Base-by-base conservation (phyloP, 2,113 vertebrate genomes). In the Daboia siamensis region DNA sequence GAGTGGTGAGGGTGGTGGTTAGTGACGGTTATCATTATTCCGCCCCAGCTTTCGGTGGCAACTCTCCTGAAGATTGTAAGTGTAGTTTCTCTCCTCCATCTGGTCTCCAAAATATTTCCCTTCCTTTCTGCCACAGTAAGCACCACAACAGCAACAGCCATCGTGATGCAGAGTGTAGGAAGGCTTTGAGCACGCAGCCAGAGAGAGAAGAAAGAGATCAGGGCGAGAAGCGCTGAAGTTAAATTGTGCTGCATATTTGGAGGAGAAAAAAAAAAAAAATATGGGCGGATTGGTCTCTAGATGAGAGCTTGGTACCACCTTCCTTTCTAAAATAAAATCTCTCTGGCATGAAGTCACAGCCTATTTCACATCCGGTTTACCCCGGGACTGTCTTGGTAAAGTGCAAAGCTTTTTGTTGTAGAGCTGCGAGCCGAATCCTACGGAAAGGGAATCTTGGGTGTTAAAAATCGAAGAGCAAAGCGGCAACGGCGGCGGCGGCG, bases 301-400 rank as follows among this genome's bases (percentile, higher is more conserved):
- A 97, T 98, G 97, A 97, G 97, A 97, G 97, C 96, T 97, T 98
- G 98, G 98, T 97, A 98, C 98, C 98, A 98, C 97, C 98, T 98
- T 98, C 98, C 97, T 98, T 98, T 98, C 98, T 98, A 97, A 98
- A 98, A 98, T 98, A 97, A 98, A 98, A 98, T 97, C 98, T 97
- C 97, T 97, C 97, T 98, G 97, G 98, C 98, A 98, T 98, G 98
- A 98, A 98, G 98, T 98, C 98, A 98, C 98, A 97, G 97, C 97
- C 98, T 98, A 98, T 98, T 98, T 97, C 97, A 98, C 97, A 98
- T 98, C 98, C 98, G 97, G 98, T 99, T 98, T 97, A 97, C 97
- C 97, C 97, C 97, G 97, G 97, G 98, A 98, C 97, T 97, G 98
- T 98, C 97, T 97, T 95, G 97, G 95, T 97, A 97, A 97, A 98